Evolutionary conservation across 2,113 vertebrate genomes (phyloP), one percentile per base, ranked within the genome.

Genomic region (Gallinago media): DNA sequence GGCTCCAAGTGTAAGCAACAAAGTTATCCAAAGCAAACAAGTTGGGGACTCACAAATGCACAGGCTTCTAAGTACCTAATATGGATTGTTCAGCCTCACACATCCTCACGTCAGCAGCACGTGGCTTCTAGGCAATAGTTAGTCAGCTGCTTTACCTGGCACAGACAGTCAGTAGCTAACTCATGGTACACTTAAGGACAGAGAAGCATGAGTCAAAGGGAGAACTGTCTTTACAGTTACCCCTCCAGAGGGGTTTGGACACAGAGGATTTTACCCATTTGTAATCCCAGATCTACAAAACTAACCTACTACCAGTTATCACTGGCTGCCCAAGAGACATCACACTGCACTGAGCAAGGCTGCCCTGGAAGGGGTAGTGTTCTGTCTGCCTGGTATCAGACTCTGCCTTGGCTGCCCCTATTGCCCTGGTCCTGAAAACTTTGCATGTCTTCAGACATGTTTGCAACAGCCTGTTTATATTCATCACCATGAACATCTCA

Each of bases 381-480:
- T 68, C 79, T 49, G 54, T 13, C 0, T 86, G 71, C 46, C 63
- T 83, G 19, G 11, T 76, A 59, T 71, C 90, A 76, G 49, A 27
- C 46, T 58, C 29, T 55, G 88, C 58, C 79, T 67, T 58, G 67
- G 79, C 73, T 92, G 67, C 52, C 81, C 87, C 58, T 46, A 8
- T 7, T 79, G 77, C 58, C 70, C 62, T 56, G 61, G 12, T 81
- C 56, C 59, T 71, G 58, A 87, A 85, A 88, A 27, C 84, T 68
- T 8, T 75, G 73, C 81, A 87, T 91, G 77, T 78, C 93, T 89
- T 61, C 77, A 92, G 81, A 56, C 31, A 26, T 54, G 70, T 75
- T 91, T 92, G 91, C 73, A 87, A 93, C 91, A 95, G 89, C 36
- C 70, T 96, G 84, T 95, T 96, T 96, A 68, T 65, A 85, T 75